Evolutionary conservation across 2,888 invertebrate genomes (phyloP).

Genomic region (Adelognathus sp.): DNA sequence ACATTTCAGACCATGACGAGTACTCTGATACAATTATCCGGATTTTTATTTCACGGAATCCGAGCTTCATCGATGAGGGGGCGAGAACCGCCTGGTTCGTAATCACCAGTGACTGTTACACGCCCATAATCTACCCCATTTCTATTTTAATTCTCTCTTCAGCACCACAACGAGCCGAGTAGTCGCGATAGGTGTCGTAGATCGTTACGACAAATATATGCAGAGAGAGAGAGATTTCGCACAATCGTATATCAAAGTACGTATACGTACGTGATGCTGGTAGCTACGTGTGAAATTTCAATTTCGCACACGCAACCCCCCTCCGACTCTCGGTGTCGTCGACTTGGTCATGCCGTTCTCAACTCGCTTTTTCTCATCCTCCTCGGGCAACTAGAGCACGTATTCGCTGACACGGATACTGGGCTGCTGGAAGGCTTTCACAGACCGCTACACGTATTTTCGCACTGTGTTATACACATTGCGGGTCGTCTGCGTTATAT

Average conservation of each 20-base stretch:
- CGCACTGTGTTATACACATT: neutral
- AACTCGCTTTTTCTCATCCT: neutral
- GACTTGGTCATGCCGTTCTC: neutral
- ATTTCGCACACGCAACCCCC: constrained; percentile 11
- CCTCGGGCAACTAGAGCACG: neutral
- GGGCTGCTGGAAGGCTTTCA: constrained; percentile 5
- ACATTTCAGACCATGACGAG: too few species aligned
- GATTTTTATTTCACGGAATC: too few species aligned
- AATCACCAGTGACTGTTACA: too few species aligned
- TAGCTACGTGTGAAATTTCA: constrained; percentile 31
- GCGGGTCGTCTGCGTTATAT: neutral
- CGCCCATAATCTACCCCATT: neutral
- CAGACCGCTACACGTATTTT: neutral
- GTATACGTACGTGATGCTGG: constrained; percentile 10
- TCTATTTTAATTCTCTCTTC: neutral
- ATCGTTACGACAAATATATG: constrained; percentile 8
- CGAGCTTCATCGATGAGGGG: too few species aligned
- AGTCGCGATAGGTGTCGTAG: constrained; percentile 6
- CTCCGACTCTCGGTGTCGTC: constrained; percentile 18
- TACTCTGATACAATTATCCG: too few species aligned
- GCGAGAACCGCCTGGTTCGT: too few species aligned
- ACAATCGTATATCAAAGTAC: constrained; percentile 9
- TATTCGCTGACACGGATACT: constrained; percentile 9
- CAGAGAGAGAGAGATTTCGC: constrained; percentile 17
- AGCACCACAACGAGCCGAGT: neutral